Evolutionary conservation across 2,888 invertebrate species (phyloP).

Genomic region (Drosophila nigricruria): DNA sequence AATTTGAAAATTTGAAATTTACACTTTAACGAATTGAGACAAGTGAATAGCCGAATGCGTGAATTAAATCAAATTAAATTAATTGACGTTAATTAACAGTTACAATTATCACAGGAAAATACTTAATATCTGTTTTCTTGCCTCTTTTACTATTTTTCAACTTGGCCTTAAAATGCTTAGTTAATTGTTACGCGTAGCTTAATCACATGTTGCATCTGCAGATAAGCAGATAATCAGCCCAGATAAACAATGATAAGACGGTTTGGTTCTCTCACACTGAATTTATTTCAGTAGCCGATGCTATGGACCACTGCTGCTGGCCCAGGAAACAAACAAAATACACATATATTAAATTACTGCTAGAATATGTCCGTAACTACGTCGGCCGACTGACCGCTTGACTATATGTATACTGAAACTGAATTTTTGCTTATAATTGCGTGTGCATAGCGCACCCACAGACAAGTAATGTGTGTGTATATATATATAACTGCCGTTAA

Average conservation of each 20-base stretch:
- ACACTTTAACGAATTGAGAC: not conserved
- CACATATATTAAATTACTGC: constrained; percentile 61
- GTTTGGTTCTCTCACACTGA: constrained; percentile 61
- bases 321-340: constrained; percentile 61
- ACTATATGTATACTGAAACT: constrained; percentile 61
- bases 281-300: constrained; percentile 68
- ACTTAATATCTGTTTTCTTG: not conserved
- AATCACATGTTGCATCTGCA: constrained; percentile 21
- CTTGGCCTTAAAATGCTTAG: not conserved
- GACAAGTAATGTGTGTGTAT: constrained; percentile 13
- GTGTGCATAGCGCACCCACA: constrained; percentile 10
- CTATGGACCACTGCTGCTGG: constrained; percentile 29
- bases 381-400: constrained; percentile 24
- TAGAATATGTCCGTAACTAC: constrained; percentile 52
- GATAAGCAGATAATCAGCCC: constrained; percentile 11
- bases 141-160: too few relatives aligned
- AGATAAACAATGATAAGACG: constrained; percentile 14
- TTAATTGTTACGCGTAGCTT: not conserved
- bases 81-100: not conserved
- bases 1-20: not conserved
- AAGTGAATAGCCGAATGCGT: not conserved
- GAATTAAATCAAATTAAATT: too few relatives aligned
- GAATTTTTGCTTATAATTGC: constrained; percentile 17
- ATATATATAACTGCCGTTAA: constrained; percentile 28
- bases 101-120: not conserved